Conservation (phyloP, 2,888 invertebrate species). For the Lampropteryx suffumata region DNA sequence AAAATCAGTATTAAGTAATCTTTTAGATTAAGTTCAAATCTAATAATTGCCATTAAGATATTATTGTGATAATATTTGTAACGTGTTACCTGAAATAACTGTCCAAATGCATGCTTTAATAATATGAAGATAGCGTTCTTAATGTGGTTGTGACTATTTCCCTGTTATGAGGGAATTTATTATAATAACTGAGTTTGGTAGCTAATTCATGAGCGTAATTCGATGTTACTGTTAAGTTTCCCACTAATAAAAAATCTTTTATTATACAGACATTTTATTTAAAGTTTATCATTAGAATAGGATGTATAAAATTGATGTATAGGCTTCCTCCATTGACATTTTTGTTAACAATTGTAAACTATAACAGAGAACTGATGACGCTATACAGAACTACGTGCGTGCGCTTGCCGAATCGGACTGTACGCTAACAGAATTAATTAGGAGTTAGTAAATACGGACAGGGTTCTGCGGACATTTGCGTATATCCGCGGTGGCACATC, state of each 20-base stretch:
- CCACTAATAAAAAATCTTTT: background rate
- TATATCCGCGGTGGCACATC: slow-evolving; percentile 33
- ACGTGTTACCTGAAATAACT: slow-evolving; percentile 26
- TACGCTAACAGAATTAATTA: slow-evolving; percentile 71
- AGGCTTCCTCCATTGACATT: slow-evolving; percentile 3
- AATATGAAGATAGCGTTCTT: background rate
- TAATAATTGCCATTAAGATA: background rate
- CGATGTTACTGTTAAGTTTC: background rate
- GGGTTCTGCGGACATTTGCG: slow-evolving; percentile 36
- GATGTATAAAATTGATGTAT: no score
- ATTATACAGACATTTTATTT: no score
- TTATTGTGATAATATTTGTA: slow-evolving; percentile 25
- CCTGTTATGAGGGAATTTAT: background rate
- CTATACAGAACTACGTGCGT: slow-evolving; percentile 43
- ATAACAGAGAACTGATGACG: slow-evolving; percentile 39
- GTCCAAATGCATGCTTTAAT: slow-evolving; percentile 9
- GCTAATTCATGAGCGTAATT: background rate
- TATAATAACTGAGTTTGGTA: slow-evolving; percentile 3
- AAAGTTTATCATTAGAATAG: no score
- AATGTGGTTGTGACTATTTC: slow-evolving; percentile 16
- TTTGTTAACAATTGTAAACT: slow-evolving; percentile 3
- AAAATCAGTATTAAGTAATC: no score
- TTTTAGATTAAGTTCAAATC: no score
- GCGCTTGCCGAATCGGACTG: slow-evolving; percentile 47
- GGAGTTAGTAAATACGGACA: slow-evolving; percentile 33